Conservation (phyloP, 2,113 vertebrate species). For the Spermophilus dauricus region DNA sequence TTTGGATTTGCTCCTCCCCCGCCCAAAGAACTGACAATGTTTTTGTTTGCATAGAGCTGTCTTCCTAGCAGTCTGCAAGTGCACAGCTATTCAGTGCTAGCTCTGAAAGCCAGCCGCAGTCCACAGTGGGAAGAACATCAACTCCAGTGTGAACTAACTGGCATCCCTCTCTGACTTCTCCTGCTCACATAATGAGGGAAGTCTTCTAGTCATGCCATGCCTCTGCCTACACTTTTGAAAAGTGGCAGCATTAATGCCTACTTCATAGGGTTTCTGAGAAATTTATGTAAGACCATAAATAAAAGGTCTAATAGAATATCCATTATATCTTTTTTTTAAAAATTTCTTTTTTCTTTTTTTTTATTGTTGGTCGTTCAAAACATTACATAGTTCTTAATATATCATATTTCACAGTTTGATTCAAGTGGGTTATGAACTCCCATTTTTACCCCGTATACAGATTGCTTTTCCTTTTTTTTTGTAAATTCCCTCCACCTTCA, state of each 20-base stretch:
- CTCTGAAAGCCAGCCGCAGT: background rate
- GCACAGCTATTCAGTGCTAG: background rate
- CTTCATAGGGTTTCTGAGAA: background rate
- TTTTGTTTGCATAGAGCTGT: background rate
- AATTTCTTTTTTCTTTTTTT: too few species aligned
- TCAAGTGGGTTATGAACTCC: too few species aligned
- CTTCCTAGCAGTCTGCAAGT: background rate
- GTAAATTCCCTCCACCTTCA: background rate
- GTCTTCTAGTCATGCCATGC: background rate
- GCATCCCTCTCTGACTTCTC: background rate
- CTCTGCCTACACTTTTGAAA: background rate
- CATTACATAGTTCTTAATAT: too few species aligned
- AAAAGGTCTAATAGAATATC: background rate
- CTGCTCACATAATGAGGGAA: background rate
- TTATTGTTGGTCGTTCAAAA: too few species aligned
- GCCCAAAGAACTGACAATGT: background rate
- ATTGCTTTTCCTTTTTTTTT: too few species aligned
- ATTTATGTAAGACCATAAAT: background rate
- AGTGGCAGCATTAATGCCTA: background rate
- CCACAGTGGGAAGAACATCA: background rate
- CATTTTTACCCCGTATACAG: too few species aligned
- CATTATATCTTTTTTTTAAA: background rate
- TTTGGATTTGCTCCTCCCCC: conserved; percentile 5
- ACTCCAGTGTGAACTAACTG: background rate
- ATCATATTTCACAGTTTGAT: too few species aligned